Percentiles rank a stretch among this genome's conserved stretches.
These are phyloP conservation scores for Excalfactoria chinensis DNA, from an alignment of 2,113 vertebrate genomes.

Conservation along the genomic window DNA sequence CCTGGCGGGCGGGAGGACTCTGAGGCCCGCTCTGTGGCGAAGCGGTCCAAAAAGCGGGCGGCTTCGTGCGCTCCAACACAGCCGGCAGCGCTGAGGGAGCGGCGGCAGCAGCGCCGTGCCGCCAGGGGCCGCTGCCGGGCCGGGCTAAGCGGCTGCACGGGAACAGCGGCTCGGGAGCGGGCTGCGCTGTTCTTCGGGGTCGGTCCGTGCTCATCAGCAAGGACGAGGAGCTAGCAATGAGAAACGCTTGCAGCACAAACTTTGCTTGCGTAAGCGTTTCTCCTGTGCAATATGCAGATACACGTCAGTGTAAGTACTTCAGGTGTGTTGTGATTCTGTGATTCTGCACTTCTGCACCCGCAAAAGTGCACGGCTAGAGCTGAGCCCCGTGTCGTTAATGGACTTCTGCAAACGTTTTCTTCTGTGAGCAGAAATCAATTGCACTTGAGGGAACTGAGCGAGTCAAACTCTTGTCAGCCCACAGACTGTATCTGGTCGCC, in stretches of 20 bases:
- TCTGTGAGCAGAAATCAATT: neutral
- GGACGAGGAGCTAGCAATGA: neutral
- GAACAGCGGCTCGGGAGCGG: too few relatives aligned
- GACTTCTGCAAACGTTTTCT: neutral
- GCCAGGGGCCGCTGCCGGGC: too few relatives aligned
- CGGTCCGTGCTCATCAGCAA: neutral
- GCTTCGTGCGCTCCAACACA: too few relatives aligned
- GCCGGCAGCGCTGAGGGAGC: too few relatives aligned
- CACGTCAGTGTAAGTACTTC: conserved; percentile 42
- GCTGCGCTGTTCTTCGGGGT: too few relatives aligned
- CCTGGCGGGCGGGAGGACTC: neutral
- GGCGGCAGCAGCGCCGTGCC: too few relatives aligned
- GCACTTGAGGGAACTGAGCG: neutral
- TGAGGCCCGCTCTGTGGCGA: neutral
- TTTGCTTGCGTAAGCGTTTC: conserved; percentile 54
- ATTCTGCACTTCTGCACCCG: conserved; percentile 31
- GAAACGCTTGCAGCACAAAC: neutral
- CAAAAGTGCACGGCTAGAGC: conserved; percentile 4
- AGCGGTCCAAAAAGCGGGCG: neutral
- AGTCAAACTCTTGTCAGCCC: neutral
- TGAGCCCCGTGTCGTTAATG: neutral
- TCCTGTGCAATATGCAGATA: conserved; percentile 25
- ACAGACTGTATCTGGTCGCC: neutral
- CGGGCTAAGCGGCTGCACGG: too few relatives aligned
- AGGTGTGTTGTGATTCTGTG: too few relatives aligned